Conservation (phyloP, 2,113 vertebrate genomes). For the Paramormyrops kingsleyae region DNA sequence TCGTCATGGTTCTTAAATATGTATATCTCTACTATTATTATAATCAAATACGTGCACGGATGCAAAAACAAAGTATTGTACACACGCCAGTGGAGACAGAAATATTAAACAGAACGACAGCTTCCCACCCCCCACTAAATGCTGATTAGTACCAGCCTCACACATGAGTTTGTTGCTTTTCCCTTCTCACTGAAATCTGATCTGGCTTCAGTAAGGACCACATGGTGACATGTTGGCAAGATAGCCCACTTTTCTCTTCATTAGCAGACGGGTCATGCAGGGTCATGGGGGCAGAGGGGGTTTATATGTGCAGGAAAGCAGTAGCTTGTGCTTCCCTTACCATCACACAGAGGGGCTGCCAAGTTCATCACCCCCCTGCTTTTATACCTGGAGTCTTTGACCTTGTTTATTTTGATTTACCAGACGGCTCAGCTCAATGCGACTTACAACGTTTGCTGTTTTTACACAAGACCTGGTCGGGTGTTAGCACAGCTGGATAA, state of each 20-base stretch:
- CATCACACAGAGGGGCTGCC: not conserved
- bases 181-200: slow-evolving; percentile 34
- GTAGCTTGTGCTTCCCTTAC: slow-evolving; percentile 12
- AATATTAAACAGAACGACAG: not conserved
- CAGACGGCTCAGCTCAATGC: not conserved
- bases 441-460: not conserved
- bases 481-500: not conserved
- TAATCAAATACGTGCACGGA: not conserved
- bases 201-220: slow-evolving; percentile 21
- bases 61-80: not conserved
- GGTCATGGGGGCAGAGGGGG: slow-evolving; percentile 36
- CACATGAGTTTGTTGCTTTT: slow-evolving; percentile 15
- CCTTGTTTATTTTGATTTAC: not conserved
- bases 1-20: not conserved
- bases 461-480: not conserved
- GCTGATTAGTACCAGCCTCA: slow-evolving; percentile 32
- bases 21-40: not conserved
- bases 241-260: slow-evolving; percentile 43
- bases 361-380: not conserved
- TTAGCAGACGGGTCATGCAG: slow-evolving; percentile 40
- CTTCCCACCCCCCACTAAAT: not conserved
- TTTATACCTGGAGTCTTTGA: not conserved
- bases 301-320: slow-evolving; percentile 29
- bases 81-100: not conserved
- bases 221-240: slow-evolving; percentile 31